phyloP scores from a whole-genome alignment of 2,113 vertebrate genomes.

The Sinosuthora webbiana region DNA sequence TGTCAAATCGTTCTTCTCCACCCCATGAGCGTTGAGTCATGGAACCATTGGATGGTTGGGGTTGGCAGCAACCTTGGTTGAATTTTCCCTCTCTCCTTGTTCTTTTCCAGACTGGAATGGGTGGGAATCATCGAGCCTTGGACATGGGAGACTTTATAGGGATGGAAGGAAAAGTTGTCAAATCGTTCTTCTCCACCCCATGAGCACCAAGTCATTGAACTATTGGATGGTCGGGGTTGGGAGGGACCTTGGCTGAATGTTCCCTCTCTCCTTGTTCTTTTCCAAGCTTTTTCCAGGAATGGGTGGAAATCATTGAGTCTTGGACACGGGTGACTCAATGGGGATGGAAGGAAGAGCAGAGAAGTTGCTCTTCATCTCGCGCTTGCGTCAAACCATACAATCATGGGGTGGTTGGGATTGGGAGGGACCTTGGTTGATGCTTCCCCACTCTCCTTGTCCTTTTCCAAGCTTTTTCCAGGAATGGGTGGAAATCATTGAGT shows the following conservation, averaged over 20 bases:
- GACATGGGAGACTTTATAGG: fast-evolving
- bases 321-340: fast-evolving
- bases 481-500: no score
- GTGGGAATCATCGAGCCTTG: fast-evolving
- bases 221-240: fast-evolving
- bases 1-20: neutral
- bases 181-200: neutral
- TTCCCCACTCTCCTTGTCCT: no score
- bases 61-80: neutral
- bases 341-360: neutral
- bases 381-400: fast-evolving
- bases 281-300: neutral
- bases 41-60: fast-evolving
- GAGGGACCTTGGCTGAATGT: neutral
- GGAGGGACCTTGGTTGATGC: no score
- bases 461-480: no score
- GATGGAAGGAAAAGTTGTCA: neutral
- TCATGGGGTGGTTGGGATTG: no score
- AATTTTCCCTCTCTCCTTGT: fast-evolving
- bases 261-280: no score
- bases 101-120: neutral
- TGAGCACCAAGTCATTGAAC: fast-evolving
- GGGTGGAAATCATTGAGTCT: fast-evolving
- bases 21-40: fast-evolving
- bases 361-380: fast-evolving